Conservation (phyloP, 1,140 invertebrate genomes). For the Leptinotarsa undecemlineata region DNA sequence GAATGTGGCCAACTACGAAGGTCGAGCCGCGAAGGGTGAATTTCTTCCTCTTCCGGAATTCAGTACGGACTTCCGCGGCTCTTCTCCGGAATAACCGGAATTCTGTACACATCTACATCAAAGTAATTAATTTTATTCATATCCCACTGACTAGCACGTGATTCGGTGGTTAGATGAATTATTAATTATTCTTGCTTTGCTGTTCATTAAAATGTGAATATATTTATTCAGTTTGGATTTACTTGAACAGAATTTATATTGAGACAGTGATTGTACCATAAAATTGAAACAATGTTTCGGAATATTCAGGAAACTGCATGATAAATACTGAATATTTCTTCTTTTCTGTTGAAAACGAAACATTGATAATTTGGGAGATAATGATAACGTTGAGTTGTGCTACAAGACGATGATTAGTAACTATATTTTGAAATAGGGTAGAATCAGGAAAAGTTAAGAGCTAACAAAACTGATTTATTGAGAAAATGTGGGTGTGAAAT, state of each 20-base stretch:
- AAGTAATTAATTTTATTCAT: conserved; percentile 5
- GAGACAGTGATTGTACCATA: neutral
- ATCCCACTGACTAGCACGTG: neutral
- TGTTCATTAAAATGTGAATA: neutral
- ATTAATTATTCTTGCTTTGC: neutral
- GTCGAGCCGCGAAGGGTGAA: neutral
- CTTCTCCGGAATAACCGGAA: neutral
- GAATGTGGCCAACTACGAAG: neutral
- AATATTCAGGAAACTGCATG: neutral
- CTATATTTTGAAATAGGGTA: no score
- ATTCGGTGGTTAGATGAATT: neutral
- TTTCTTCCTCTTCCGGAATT: neutral
- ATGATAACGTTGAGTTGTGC: neutral
- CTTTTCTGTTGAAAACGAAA: neutral
- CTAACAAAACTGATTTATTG: no score
- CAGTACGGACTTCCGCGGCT: conserved; percentile 1
- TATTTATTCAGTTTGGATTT: neutral
- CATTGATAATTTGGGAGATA: neutral
- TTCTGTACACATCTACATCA: neutral
- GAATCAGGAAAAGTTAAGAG: no score
- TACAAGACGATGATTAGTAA: no score
- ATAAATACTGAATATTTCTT: neutral
- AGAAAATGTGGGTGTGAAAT: no score
- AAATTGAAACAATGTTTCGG: neutral
- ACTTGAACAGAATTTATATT: neutral